Evolutionary conservation across 30 jellyfish, hydroid and myxozoan genomes (phyloP), one percentile per base, ranked within the genome.

Genomic region (Nemopilema nomurai): DNA sequence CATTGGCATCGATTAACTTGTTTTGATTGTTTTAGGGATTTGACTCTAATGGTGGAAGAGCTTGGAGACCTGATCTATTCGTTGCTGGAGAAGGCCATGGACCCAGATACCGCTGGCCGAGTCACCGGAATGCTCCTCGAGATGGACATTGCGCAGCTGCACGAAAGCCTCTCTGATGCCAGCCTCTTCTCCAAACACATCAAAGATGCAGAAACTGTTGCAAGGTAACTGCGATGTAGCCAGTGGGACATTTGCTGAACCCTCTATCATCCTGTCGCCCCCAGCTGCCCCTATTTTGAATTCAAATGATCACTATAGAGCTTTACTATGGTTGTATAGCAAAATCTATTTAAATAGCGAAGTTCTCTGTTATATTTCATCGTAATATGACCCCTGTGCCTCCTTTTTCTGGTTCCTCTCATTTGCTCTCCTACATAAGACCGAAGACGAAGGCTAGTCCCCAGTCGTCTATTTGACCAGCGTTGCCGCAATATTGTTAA

Each of bases 121-220:
- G 91, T 83, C 77, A 83, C 91, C 17, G 91, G 91, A 18, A 83
- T 83, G 91, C 62, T 83, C 1, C 32, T 83, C 7, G 91, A 83
- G 31, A 71, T 72, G 77, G 76, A 71, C 21, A 6, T 83, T 16
- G 91, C 73, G 23, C 27, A 50, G 57, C 69, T 83, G 16, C 91
- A 83, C 32, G 81, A 83, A 63, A 72, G 33, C 6, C 85, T 83
- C 17, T 79, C 91, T 1, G 91, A 83, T 65, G 85, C 73, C 19
- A 69, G 23, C 20, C 32, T 83, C 8, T 83, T 83, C 32, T 51
- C 65, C 8, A 83, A 74, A 49, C 62, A 85, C 24, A 26, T 71
- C 33, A 71, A 71, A 25, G 80, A 76, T 1, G 85, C 91, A 1
- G 16, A 70, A 27, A 27, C 28, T 16, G 87, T 77, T 23, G 51